Base-by-base conservation (phyloP, 2,888 invertebrate species). In the Hypena proboscidalis region DNA sequence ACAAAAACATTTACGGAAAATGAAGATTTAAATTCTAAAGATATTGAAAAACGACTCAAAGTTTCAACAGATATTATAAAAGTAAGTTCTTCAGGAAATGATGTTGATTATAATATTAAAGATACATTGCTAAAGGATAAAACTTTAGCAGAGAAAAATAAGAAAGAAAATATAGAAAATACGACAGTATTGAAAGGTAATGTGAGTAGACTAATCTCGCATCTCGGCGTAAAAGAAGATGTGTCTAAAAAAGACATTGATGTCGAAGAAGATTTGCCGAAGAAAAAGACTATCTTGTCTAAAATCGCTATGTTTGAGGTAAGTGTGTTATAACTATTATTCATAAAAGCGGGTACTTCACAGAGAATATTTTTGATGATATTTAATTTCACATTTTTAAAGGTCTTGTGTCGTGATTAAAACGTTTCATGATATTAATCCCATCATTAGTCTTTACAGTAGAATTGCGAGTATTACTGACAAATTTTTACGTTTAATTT, bases 281-380 rank as follows among this genome's bases (percentile, higher is more conserved):
- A 70, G 42, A 76, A 77, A 23, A 78, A 73, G 27, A 75, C 80
- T 0, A 76, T 90, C 1, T 45, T 80, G 13, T 80, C 86, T 0
- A 88, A 81, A 66, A 83, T 90, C 29, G 85, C 88, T 17, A 68
- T 88, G 62, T 90, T 88, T 69, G 89, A 90, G 75, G 89, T 85
- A 74, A 81, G 65, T 55, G 22, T 14, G 14, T 5, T 5, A 17
- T 17, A 17, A 3, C 5, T 17, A 4, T 4, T 4, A 4, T 4
- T 17, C 5, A 17, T 17, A 17, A 17, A 17, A 4, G 17, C 17
- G 17, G n/a, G n/a, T n/a, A n/a, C n/a, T n/a, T n/a, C n/a, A n/a
- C n/a, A n/a, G n/a, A n/a, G n/a, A n/a, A n/a, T n/a, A n/a, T n/a
- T n/a, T n/a, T n/a, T n/a, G n/a, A n/a, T n/a, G n/a, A n/a, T n/a